Base-by-base conservation (phyloP, 2,888 invertebrate species). In the Drosophila nigritarsus region DNA sequence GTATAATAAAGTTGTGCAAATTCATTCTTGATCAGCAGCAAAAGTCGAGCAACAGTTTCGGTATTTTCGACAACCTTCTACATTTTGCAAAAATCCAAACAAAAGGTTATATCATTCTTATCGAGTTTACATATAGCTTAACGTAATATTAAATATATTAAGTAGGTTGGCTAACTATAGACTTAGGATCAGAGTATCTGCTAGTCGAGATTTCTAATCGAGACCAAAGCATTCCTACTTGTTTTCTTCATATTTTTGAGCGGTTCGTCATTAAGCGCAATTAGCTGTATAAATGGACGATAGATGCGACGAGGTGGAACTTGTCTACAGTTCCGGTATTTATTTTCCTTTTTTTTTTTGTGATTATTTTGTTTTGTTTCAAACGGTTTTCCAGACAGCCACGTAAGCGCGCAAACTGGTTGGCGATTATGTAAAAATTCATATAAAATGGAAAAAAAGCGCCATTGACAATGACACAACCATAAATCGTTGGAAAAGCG, bases 251-350 rank as follows among this genome's bases (percentile, higher is more conserved):
- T 56, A 59, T 76, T 61, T 51, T 59, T 34, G 38, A 63, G 65
- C 65, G 38, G 68, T 58, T 69, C 64, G 75, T 73, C 66, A 78
- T 75, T 73, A 64, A 50, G 64, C 67, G 70, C 79, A 79, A 79
- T 79, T 79, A 79, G 70, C 65, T 58, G 55, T 56, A 49, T 75
- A 78, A 78, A 75, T 67, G 66, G 51, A 53, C 60, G 63, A 50
- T 70, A 67, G 66, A 70, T 71, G 60, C 78, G 62, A 48, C 75
- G 58, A 61, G 58, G 55, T 71, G 78, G 67, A 78, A 78, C 75
- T 64, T 66, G 59, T 38, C 56, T 51, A 20, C 30, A 60, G 75
- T 78, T 78, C 78, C 78, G 78, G 78, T 63, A 51, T 62, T 61
- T 34, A 27, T 42, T 63, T 40, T 27, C 38, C 48, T 58, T 27